Conservation (phyloP, 2,888 invertebrate species). For the Nomada fucata region DNA sequence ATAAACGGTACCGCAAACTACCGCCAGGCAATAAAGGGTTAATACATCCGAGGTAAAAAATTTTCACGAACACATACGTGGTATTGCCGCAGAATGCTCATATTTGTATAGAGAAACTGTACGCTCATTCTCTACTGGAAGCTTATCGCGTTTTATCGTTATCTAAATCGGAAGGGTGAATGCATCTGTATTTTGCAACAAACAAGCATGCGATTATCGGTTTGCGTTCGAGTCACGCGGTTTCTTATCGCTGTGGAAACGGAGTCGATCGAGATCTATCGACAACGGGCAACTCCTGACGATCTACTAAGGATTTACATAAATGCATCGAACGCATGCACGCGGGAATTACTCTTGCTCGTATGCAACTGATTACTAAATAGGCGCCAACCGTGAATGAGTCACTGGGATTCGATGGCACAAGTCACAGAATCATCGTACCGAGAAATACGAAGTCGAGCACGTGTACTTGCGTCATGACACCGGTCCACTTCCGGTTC, state of each 20-base stretch:
- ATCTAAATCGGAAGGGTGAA: conserved; percentile 9
- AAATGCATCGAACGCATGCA: background rate
- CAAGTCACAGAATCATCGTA: conserved; percentile 67
- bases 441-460: conserved; percentile 68
- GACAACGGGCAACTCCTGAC: background rate
- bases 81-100: too few relatives aligned
- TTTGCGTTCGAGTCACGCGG: conserved; percentile 9
- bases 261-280: conserved; percentile 7
- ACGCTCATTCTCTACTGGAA: too few relatives aligned
- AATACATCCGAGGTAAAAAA: too few relatives aligned
- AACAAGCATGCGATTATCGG: conserved; percentile 23
- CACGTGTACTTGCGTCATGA: conserved; percentile 61
- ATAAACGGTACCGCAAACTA: too few relatives aligned
- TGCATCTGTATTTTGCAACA: background rate
- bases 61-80: too few relatives aligned
- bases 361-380: conserved; percentile 45
- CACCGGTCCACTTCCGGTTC: conserved; percentile 25
- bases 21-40: too few relatives aligned
- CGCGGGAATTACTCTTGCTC: background rate
- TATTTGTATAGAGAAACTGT: too few relatives aligned
- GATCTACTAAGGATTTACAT: background rate
- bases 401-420: conserved; percentile 46
- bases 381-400: conserved; percentile 65
- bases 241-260: conserved; percentile 17
- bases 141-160: conserved; percentile 15